A percentile compares a stretch with the other conserved stretches of the same genome.
Evolutionary conservation across 2,888 invertebrate species (phyloP).

Genomic region (Branchipolynoe longqiensis): DNA sequence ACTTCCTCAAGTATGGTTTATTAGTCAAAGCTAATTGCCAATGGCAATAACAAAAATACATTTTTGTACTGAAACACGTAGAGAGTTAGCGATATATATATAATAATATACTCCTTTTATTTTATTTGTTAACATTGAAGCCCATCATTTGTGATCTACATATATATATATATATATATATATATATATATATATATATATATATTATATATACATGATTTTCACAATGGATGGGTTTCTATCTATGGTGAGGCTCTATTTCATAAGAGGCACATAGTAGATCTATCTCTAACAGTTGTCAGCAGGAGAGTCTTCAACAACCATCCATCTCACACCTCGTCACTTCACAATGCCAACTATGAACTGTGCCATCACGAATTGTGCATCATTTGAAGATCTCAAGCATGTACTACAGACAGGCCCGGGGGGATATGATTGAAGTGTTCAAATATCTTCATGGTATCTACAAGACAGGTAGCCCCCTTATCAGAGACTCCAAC

Average conservation of each 20-base stretch:
- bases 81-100: neutral
- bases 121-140: neutral
- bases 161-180: constrained; percentile 14
- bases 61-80: too few relatives aligned
- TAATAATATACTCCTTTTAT: neutral
- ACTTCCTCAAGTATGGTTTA: neutral
- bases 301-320: too few relatives aligned
- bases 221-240: neutral
- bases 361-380: too few relatives aligned
- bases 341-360: too few relatives aligned
- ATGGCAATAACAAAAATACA: neutral
- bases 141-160: neutral
- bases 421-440: too few relatives aligned
- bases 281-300: too few relatives aligned
- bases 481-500: too few relatives aligned
- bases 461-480: too few relatives aligned
- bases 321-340: too few relatives aligned
- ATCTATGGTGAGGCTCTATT: neutral
- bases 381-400: too few relatives aligned
- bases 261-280: neutral
- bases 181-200: constrained; percentile 58
- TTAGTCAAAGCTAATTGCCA: neutral
- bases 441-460: too few relatives aligned
- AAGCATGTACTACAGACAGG: too few relatives aligned
- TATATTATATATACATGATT: constrained; percentile 46